Conservation (phyloP, 2,113 vertebrate species). For the Galbula dea region DNA sequence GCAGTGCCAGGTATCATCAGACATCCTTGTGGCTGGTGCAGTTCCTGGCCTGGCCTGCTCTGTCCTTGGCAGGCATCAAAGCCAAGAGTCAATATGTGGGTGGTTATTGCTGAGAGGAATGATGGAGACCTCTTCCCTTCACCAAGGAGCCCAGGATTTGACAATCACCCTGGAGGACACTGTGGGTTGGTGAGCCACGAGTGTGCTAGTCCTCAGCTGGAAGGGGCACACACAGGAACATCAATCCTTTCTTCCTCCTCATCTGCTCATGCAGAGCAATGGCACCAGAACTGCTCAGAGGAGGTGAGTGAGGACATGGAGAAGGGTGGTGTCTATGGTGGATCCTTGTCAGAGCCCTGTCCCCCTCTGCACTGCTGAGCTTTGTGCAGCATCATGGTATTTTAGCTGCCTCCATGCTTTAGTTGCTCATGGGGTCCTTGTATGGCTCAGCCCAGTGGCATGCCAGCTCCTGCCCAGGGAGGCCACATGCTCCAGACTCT, state of each 20-base stretch:
- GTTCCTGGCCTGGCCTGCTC: too few relatives aligned
- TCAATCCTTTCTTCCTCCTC: neutral
- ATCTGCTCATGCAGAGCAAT: rapidly evolving
- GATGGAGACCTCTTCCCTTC: neutral
- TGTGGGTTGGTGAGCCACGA: rapidly evolving
- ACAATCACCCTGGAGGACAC: neutral
- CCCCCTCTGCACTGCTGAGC: neutral
- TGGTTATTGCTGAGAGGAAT: neutral
- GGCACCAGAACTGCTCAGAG: neutral
- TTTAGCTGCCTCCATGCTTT: too few relatives aligned
- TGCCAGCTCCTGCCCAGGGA: neutral
- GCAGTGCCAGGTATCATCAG: neutral
- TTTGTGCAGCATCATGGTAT: neutral
- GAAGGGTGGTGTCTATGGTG: rapidly evolving
- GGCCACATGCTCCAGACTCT: neutral
- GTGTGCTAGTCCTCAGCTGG: rapidly evolving
- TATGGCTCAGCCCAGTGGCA: rapidly evolving
- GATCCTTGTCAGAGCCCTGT: neutral
- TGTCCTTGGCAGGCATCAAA: neutral
- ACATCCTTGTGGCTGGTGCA: rapidly evolving
- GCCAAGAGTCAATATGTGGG: neutral
- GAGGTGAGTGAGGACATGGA: rapidly evolving
- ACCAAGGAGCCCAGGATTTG: neutral
- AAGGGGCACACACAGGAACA: rapidly evolving
- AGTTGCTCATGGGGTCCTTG: neutral